Conservation (phyloP, 2,888 invertebrate genomes). For the Ochropleura plecta region DNA sequence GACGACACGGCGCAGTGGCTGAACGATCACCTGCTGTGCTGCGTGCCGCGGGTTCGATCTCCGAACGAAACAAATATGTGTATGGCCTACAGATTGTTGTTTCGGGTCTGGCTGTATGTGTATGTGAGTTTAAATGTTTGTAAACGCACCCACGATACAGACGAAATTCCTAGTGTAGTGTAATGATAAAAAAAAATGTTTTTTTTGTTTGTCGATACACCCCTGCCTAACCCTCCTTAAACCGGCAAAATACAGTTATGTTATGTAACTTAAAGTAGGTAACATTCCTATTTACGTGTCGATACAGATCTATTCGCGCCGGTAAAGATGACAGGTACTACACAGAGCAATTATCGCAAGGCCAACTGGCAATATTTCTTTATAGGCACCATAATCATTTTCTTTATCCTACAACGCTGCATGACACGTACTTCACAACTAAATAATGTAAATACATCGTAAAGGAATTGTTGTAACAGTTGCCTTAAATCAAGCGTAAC, state of each 20-base stretch:
- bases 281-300: not conserved
- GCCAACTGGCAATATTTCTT: slow-evolving; percentile 3
- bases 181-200: too few relatives aligned
- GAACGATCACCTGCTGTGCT: too few relatives aligned
- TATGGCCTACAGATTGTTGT: too few relatives aligned
- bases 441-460: slow-evolving; percentile 27
- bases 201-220: not conserved
- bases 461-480: slow-evolving; percentile 14
- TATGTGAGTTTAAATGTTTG: too few relatives aligned
- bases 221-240: not conserved
- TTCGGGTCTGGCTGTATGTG: too few relatives aligned
- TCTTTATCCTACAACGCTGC: not conserved
- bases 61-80: too few relatives aligned
- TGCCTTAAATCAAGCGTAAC: slow-evolving; percentile 34
- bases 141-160: too few relatives aligned
- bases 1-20: too few relatives aligned
- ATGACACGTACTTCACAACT: slow-evolving; percentile 2
- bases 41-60: too few relatives aligned
- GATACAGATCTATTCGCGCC: not conserved
- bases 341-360: not conserved
- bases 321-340: too few relatives aligned
- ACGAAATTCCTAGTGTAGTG: too few relatives aligned
- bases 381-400: not conserved
- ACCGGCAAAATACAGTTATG: not conserved
- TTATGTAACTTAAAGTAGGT: not conserved